These are phyloP conservation scores for Drosophila fuyamai DNA, from an alignment of 1,140 invertebrate genomes.

Conservation along the genomic window DNA sequence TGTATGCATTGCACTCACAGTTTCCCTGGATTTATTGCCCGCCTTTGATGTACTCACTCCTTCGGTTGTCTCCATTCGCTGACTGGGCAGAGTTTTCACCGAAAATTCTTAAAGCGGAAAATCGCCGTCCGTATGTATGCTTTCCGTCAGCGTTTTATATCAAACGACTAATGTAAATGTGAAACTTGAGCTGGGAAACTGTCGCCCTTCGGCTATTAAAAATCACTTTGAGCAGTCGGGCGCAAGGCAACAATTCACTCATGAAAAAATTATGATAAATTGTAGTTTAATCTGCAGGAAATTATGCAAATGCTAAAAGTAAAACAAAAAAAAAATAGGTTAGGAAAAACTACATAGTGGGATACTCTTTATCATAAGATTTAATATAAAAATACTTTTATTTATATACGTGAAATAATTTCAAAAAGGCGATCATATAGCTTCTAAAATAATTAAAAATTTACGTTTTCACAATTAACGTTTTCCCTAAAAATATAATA, in stretches of 20 bases:
- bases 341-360: not conserved
- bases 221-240: slow-evolving; percentile 77
- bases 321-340: slow-evolving; percentile 24
- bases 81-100: slow-evolving; percentile 47
- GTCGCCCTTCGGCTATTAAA: slow-evolving; percentile 66
- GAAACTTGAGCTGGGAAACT: slow-evolving; percentile 57
- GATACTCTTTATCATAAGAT: slow-evolving; percentile 26
- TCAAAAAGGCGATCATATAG: too few species aligned
- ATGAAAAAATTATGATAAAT: slow-evolving; percentile 77
- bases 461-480: too few species aligned
- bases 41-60: slow-evolving; percentile 53
- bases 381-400: too few species aligned
- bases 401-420: too few species aligned
- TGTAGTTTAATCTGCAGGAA: slow-evolving; percentile 79
- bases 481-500: too few species aligned
- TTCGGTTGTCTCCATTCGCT: slow-evolving; percentile 52
- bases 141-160: slow-evolving; percentile 4
- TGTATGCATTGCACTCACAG: slow-evolving; percentile 61
- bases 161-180: slow-evolving; percentile 51
- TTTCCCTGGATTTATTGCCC: slow-evolving; percentile 65
- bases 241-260: slow-evolving; percentile 53
- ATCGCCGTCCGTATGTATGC: not conserved
- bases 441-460: too few species aligned
- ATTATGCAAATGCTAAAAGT: slow-evolving; percentile 73
- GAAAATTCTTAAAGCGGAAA: slow-evolving; percentile 31